Evolutionary conservation across 2,797 vertebrate species (phyloP).

Genomic region (Anisognathus igniventris): DNA sequence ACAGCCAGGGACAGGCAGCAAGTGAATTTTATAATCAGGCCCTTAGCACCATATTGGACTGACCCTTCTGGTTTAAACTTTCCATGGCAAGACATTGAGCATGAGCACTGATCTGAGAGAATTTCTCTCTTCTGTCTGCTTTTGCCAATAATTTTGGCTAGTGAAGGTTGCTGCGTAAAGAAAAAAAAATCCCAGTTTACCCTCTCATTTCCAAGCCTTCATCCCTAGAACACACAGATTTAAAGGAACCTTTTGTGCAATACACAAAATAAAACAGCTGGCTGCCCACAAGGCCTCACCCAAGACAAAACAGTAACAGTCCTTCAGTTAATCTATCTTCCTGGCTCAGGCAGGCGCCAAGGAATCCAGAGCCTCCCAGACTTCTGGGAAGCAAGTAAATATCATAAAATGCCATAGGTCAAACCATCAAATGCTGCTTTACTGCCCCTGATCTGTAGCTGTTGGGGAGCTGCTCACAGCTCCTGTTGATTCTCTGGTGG

Average conservation of each 20-base stretch:
- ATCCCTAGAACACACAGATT: neutral
- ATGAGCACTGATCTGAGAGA: neutral
- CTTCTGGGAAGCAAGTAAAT: constrained; percentile 27
- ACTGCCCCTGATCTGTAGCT: neutral
- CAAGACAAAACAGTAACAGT: constrained; percentile 44
- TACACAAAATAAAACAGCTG: constrained; percentile 20
- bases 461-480: neutral
- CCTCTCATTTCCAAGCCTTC: neutral
- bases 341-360: neutral
- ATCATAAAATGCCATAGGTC: neutral
- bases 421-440: neutral
- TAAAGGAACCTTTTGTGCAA: constrained; percentile 16
- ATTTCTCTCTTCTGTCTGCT: neutral
- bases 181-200: neutral
- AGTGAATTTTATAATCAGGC: neutral
- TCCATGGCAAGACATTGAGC: neutral
- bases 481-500: neutral
- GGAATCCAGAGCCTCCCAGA: constrained; percentile 39
- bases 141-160: neutral
- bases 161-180: neutral
- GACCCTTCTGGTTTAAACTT: neutral
- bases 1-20: neutral
- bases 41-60: neutral
- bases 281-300: constrained; percentile 35
- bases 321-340: constrained; percentile 19